Base-by-base conservation (phyloP, 2,113 vertebrate genomes). In the Eleginops maclovinus region DNA sequence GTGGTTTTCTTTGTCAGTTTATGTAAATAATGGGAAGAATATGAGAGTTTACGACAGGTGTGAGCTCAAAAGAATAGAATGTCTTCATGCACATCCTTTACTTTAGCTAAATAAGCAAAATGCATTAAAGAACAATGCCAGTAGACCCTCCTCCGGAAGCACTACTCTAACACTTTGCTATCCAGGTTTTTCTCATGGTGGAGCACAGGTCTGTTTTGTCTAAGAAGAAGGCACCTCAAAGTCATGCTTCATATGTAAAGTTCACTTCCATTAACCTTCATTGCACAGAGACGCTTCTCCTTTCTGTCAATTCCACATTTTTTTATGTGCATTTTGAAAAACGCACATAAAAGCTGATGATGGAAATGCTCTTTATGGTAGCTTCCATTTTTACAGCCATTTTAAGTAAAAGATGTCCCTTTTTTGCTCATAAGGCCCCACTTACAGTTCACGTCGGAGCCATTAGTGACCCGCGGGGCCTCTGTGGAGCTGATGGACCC, bases 391-490 rank as follows among this genome's bases (percentile, higher is more conserved):
- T 53, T 5, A 3, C 49, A 14, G 4, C n/a, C 31, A 9, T 8
- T 36, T 36, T 8, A 36, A 36, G 31, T 66, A 16, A 77, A 54
- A 72, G 9, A 69, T 69, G 24, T 41, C 49, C 58, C 62, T 26
- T 36, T 59, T 59, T 5, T 50, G 14, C 24, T 21, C 79, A 21
- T 16, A 10, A 36, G 66, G 9, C 24, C 9, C 72, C 71, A 67
- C 75, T 84, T 59, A 47, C 43, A 26, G 49, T 51, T 82, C 87
- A 69, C 81, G 77, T 65, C 22, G 60, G 49, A 66, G 80, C 84
- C 79, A 87, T 89, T 86, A 91, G 89, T 77, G 87, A 86, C 86
- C 86, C 53, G 3, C 1, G 44, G 65, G 65, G 56, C 43, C 50
- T 8, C 7, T 8, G 11, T 24, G 46, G 72, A 54, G 71, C 58